A percentile compares a stretch with the other conserved stretches of the same genome.
These are phyloP conservation scores for Tetragonula carbonaria DNA, from an alignment of 2,888 invertebrate genomes.

Conservation along the genomic window DNA sequence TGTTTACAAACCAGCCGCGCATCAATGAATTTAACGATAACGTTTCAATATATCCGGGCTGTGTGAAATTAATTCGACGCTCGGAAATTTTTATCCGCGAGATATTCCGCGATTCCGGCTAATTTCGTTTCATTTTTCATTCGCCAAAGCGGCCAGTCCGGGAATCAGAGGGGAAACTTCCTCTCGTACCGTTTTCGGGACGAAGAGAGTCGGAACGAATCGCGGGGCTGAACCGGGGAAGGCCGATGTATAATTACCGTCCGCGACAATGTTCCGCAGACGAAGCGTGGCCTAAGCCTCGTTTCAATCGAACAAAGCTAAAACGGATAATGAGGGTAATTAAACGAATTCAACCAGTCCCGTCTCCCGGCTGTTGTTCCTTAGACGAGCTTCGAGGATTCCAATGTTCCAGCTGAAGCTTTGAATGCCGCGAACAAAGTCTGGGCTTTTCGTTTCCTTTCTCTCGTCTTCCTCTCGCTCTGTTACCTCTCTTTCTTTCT, in stretches of 20 bases:
- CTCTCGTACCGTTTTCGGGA: too few species aligned
- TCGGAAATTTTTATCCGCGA: neutral
- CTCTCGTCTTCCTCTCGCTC: slow-evolving; percentile 13
- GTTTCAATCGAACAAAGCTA: slow-evolving; percentile 57
- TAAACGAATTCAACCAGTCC: slow-evolving; percentile 67
- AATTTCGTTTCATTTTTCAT: neutral
- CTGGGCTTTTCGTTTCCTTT: slow-evolving; percentile 32
- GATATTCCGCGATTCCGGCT: too few species aligned
- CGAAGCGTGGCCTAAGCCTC: slow-evolving; percentile 15
- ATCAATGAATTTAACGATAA: neutral
- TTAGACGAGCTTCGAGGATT: slow-evolving; percentile 37
- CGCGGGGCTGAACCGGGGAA: neutral
- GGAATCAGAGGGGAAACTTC: too few species aligned
- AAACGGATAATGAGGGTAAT: slow-evolving; percentile 69
- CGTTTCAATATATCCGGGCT: neutral
- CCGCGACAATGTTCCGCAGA: slow-evolving; percentile 17
- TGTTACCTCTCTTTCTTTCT: neutral
- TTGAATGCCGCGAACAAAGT: slow-evolving; percentile 39
- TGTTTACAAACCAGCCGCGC: neutral
- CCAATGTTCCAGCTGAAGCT: slow-evolving; percentile 35
- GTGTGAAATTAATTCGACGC: neutral
- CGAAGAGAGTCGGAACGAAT: too few species aligned
- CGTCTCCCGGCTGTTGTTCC: slow-evolving; percentile 42
- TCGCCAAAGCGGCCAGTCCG: too few species aligned
- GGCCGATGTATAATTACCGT: slow-evolving; percentile 35